Percentiles rank a stretch among this genome's conserved stretches.
Conservation (phyloP, 2,888 invertebrate species). For the Leptogaster cylindrica region DNA sequence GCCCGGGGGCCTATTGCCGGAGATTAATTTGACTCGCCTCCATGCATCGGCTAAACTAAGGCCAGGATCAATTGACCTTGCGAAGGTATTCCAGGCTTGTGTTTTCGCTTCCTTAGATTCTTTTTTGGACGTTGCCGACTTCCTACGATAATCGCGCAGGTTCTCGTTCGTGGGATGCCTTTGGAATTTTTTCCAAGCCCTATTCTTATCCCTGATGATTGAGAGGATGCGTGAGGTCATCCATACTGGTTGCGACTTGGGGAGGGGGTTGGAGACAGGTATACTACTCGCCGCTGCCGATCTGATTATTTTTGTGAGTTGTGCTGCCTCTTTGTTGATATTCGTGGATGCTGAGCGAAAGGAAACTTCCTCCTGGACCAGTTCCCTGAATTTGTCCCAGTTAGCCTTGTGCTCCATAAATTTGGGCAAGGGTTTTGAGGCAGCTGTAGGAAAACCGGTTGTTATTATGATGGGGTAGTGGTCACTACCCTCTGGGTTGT, state of each 20-base stretch:
- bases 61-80: no score
- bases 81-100: neutral
- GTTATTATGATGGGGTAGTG: neutral
- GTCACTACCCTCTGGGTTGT: neutral
- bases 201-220: neutral
- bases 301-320: neutral
- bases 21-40: neutral
- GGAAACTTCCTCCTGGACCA: neutral
- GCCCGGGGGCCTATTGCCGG: neutral
- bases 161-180: neutral
- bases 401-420: neutral
- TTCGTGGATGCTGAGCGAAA: neutral
- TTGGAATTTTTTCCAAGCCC: neutral
- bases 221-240: neutral
- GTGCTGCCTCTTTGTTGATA: neutral
- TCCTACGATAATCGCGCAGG: neutral
- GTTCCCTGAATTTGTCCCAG: neutral
- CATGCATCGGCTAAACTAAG: neutral
- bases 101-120: neutral
- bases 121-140: neutral
- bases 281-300: neutral
- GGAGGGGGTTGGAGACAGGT: neutral
- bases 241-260: neutral
- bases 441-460: neutral
- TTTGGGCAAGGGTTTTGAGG: neutral